Conservation (phyloP, 2,797 vertebrate genomes). For the Halcyon badia region DNA sequence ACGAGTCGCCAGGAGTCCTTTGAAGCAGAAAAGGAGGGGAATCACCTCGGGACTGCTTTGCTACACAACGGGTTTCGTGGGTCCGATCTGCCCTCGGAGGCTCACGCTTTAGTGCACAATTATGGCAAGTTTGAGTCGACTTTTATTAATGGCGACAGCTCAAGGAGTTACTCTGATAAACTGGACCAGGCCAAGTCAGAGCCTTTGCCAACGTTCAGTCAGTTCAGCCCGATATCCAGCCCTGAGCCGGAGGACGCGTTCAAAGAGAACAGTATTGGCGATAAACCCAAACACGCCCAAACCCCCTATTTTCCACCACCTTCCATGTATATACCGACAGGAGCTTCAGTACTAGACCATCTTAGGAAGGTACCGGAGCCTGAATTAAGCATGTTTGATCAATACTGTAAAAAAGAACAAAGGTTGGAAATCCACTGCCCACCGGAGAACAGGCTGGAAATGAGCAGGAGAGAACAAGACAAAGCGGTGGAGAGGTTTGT, state of each 20-base stretch:
- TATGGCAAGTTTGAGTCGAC: slow-evolving; percentile 88
- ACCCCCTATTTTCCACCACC: slow-evolving; percentile 84
- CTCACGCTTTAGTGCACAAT: slow-evolving; percentile 75
- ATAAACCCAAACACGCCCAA: slow-evolving; percentile 82
- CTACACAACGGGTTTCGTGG: slow-evolving; percentile 91
- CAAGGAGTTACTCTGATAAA: slow-evolving; percentile 83
- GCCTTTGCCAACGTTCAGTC: slow-evolving; percentile 85
- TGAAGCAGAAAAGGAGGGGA: slow-evolving; percentile 87
- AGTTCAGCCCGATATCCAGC: slow-evolving; percentile 94
- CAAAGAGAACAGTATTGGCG: slow-evolving; percentile 81
- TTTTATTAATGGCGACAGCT: slow-evolving; percentile 89
- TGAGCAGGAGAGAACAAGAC: slow-evolving; percentile 69
- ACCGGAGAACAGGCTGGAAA: slow-evolving; percentile 45
- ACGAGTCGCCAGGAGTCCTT: slow-evolving; percentile 91
- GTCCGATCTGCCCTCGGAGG: slow-evolving; percentile 79
- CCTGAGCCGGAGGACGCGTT: slow-evolving; percentile 88
- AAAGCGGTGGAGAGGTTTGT: slow-evolving; percentile 59
- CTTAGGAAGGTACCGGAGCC: slow-evolving; percentile 80
- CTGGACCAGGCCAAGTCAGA: slow-evolving; percentile 84
- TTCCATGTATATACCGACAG: slow-evolving; percentile 78
- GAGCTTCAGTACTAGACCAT: slow-evolving; percentile 82
- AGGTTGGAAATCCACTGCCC: slow-evolving; percentile 78
- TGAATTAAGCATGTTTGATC: slow-evolving; percentile 87
- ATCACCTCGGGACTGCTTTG: slow-evolving; percentile 80
- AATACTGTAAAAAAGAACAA: slow-evolving; percentile 84